Evolutionary conservation across 1,140 invertebrate genomes (phyloP).

Genomic region (Penaeus chinensis): DNA sequence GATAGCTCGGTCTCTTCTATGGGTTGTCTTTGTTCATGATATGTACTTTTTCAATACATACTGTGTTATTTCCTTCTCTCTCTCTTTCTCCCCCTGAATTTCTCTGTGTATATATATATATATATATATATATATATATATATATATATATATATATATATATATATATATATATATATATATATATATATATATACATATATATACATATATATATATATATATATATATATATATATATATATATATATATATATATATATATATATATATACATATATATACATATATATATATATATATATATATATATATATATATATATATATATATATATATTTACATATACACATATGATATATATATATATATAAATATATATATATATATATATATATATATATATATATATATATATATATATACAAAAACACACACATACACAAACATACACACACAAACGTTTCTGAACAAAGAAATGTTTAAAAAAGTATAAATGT

Average conservation of each 20-base stretch:
- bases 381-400: neutral
- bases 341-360: slow-evolving; percentile 14
- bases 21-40: no score
- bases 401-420: neutral
- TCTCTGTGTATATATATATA: neutral
- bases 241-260: slow-evolving; percentile 25
- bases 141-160: neutral
- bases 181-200: slow-evolving; percentile 33
- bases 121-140: neutral
- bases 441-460: neutral
- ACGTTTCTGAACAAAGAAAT: no score
- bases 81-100: neutral
- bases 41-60: no score
- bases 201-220: slow-evolving; percentile 33
- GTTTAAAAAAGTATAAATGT: no score
- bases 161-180: slow-evolving; percentile 19
- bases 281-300: slow-evolving; percentile 20
- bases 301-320: slow-evolving; percentile 30
- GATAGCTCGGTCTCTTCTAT: no score
- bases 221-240: slow-evolving; percentile 41
- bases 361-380: slow-evolving; percentile 22
- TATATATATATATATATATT: slow-evolving; percentile 4
- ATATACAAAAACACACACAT: neutral
- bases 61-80: neutral
- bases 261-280: slow-evolving; percentile 18